Evolutionary conservation across 2,888 invertebrate genomes (phyloP).

Genomic region (Acrobasis repandana): DNA sequence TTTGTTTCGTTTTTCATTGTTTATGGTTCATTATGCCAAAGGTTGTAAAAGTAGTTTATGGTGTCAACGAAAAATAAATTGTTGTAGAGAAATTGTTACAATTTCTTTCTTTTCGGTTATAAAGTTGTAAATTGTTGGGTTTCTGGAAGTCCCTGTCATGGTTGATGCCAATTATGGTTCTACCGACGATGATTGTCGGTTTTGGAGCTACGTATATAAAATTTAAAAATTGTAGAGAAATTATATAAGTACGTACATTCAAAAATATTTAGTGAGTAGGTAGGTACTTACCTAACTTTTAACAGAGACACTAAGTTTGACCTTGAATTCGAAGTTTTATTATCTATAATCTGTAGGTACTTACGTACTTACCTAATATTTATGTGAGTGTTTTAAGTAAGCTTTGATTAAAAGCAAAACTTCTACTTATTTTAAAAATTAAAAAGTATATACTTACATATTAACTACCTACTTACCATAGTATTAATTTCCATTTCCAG

Average conservation of each 20-base stretch:
- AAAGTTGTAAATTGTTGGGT: slow-evolving; percentile 38
- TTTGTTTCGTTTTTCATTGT: slow-evolving; percentile 53
- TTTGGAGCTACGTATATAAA: background rate
- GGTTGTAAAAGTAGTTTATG: slow-evolving; percentile 42
- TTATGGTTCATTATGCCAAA: slow-evolving; percentile 50
- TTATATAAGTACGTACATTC: no score
- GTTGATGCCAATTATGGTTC: slow-evolving; percentile 9
- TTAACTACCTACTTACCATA: no score
- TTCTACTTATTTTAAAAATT: no score
- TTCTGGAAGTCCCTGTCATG: slow-evolving; percentile 25
- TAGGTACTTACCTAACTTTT: no score
- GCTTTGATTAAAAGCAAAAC: no score
- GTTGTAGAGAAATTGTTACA: slow-evolving; percentile 41
- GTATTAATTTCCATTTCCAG: no score
- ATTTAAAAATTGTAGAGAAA: background rate
- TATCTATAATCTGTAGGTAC: no score
- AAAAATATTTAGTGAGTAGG: background rate
- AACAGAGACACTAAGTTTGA: no score
- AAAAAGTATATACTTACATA: no score
- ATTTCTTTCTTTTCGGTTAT: slow-evolving; percentile 57
- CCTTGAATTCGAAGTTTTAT: no score
- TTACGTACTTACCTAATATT: no score
- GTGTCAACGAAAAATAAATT: slow-evolving; percentile 37
- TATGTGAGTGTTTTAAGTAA: no score
- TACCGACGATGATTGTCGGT: background rate